Evolutionary conservation across 1,140 invertebrate genomes (phyloP), one percentile per base, ranked within the genome.

Genomic region (Conus ventricosus): DNA sequence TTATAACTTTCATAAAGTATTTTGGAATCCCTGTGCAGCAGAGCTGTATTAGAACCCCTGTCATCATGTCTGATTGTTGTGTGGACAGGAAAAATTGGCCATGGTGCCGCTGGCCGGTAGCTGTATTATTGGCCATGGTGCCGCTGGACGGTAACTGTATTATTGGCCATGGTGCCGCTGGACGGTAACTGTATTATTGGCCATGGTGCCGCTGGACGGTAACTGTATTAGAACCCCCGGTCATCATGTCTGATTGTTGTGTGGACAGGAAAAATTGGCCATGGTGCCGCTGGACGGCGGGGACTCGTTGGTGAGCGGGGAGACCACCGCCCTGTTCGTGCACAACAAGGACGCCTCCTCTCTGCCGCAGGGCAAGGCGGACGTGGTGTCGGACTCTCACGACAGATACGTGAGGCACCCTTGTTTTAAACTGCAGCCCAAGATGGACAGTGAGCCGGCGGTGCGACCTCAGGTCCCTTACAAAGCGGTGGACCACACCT

Each of bases 381-480:
- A 57, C 7, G 51, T n/a, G 39, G 54, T 23, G 27, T 39, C 71
- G 10, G 85, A 51, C 54, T 39, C 63, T n/a, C 75, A 54, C 51
- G 84, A 85, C 23, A 20, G 67, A 20, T 87, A 87, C 54, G 71
- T 78, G 10, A 76, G 53, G 54, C 85, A 57, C 51, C 1, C 17
- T 23, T 63, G 82, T 27, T 87, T 87, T n/a, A 87, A 78, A 25
- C 85, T 87, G 51, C 67, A 39, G 2, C 53, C 85, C 53, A 78
- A 80, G 23, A 55, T 23, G 3, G 85, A 80, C 17, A 80, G 75
- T 17, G 54, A 80, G 1, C 71, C 54, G 17, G n/a, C 23, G 7
- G 85, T 78, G n/a, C 78, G 75, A 54, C 75, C 75, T 11, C 85
- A 87, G 54, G 75, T 87, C 51, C 85, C 85, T 8, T 87, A 87